These are phyloP conservation scores for Drosophila teissieri DNA, from an alignment of 1,140 invertebrate genomes.

Conservation along the genomic window DNA sequence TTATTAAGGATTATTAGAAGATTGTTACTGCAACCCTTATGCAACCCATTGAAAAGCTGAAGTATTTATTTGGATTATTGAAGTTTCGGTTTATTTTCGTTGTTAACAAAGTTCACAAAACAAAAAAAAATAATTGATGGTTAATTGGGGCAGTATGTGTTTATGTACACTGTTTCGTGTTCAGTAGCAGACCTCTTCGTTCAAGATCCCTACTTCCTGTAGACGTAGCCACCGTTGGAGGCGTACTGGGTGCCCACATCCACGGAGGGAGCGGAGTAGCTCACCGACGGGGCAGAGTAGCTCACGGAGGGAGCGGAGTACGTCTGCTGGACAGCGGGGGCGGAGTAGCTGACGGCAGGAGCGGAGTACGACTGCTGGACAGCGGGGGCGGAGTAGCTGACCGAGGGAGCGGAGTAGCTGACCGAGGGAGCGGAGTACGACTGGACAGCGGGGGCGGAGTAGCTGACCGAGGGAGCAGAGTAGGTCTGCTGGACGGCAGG, in stretches of 20 bases:
- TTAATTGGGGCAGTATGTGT: constrained; percentile 14
- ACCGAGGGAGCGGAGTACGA: constrained; percentile 44
- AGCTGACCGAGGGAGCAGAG: no score
- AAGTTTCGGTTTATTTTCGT: constrained; percentile 15
- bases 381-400: constrained; percentile 47
- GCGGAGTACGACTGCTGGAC: constrained; percentile 39
- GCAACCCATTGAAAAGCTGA: constrained; percentile 3
- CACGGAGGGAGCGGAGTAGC: constrained; percentile 55
- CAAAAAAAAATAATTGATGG: constrained; percentile 33
- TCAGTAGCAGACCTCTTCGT: constrained; percentile 11
- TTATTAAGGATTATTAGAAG: no score
- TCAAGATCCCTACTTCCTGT: constrained; percentile 67
- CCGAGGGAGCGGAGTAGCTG: background rate
- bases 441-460: constrained; percentile 9
- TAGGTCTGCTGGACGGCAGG: constrained; percentile 8
- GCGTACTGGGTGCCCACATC: constrained; percentile 80
- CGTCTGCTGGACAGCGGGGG: constrained; percentile 41
- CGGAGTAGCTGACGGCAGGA: constrained; percentile 41
- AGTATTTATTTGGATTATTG: constrained; percentile 11
- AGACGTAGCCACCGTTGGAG: constrained; percentile 80
- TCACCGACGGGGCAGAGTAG: constrained; percentile 42
- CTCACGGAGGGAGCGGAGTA: constrained; percentile 33
- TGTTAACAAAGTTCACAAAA: constrained; percentile 23
- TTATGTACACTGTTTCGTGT: constrained; percentile 44
- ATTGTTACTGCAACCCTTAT: no score